A percentile compares a stretch with the other conserved stretches of the same genome.
Evolutionary conservation across 2,888 invertebrate genomes (phyloP).

Genomic region (Thereva nobilitata): DNA sequence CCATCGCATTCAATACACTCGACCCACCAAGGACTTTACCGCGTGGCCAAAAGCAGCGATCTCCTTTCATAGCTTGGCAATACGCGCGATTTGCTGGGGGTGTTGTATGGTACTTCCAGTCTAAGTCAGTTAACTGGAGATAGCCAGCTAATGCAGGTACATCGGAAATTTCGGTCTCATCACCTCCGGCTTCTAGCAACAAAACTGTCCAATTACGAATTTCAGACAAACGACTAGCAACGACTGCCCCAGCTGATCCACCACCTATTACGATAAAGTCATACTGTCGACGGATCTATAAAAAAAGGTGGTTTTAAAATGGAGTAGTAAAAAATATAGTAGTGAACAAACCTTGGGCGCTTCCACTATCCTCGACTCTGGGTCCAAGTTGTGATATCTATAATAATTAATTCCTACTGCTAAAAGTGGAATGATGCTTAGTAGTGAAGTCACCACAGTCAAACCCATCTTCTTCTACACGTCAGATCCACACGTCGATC

Average conservation of each 20-base stretch:
- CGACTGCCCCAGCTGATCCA: slow-evolving; percentile 87
- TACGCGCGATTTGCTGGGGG: slow-evolving; percentile 77
- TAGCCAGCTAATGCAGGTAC: slow-evolving; percentile 84
- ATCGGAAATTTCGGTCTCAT: slow-evolving; percentile 87
- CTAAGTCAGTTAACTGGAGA: slow-evolving; percentile 81
- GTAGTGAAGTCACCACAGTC: slow-evolving; percentile 67
- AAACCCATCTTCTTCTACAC: slow-evolving; percentile 60
- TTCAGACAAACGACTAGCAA: slow-evolving; percentile 82
- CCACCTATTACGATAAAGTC: slow-evolving; percentile 87
- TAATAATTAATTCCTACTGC: slow-evolving; percentile 80
- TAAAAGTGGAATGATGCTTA: slow-evolving; percentile 78
- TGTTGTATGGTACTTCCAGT: slow-evolving; percentile 91
- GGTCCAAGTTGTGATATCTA: slow-evolving; percentile 79
- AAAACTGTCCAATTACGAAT: slow-evolving; percentile 80
- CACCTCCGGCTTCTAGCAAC: slow-evolving; percentile 83
- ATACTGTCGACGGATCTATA: slow-evolving; percentile 75
- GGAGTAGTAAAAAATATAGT: neutral
- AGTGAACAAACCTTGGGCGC: slow-evolving; percentile 67
- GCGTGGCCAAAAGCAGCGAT: slow-evolving; percentile 88
- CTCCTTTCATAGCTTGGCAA: slow-evolving; percentile 85
- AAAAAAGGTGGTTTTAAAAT: slow-evolving; percentile 37
- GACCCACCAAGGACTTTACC: slow-evolving; percentile 90
- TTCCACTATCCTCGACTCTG: slow-evolving; percentile 77
- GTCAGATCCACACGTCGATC: slow-evolving; percentile 69
- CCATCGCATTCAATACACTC: slow-evolving; percentile 88